Percentiles rank a stretch among this genome's conserved stretches.
phyloP scores from a whole-genome alignment of 2,797 vertebrate species.

The Megalops cyprinoides region DNA sequence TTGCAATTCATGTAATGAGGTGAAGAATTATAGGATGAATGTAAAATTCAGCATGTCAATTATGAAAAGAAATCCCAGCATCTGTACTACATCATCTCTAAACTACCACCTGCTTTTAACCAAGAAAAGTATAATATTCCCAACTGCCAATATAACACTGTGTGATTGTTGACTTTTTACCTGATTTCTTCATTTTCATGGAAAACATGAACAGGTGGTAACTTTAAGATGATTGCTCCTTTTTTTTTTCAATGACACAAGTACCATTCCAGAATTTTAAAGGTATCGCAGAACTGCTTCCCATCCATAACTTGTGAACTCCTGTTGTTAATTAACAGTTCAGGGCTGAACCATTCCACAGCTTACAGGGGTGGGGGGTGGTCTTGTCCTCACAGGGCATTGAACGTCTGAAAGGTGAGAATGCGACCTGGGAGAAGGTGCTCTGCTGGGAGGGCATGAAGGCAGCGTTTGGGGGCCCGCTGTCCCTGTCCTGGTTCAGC shows the following conservation, averaged over 20 bases:
- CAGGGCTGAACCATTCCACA: background rate
- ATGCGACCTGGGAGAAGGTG: slow-evolving; percentile 64
- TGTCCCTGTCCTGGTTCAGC: slow-evolving; percentile 72
- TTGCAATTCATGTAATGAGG: background rate
- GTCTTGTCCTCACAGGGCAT: slow-evolving; percentile 14
- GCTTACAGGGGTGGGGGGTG: background rate
- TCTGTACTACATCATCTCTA: too few species aligned
- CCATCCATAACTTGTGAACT: too few species aligned
- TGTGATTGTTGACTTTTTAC: too few species aligned
- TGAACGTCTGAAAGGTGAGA: slow-evolving; percentile 52
- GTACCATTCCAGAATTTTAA: too few species aligned
- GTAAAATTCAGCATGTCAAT: background rate
- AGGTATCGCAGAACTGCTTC: too few species aligned
- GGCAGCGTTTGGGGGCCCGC: slow-evolving; percentile 65
- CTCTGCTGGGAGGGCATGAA: slow-evolving; percentile 66
- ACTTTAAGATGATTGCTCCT: too few species aligned
- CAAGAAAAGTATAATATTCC: too few species aligned
- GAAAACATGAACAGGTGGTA: too few species aligned
- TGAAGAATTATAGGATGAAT: slow-evolving; percentile 9
- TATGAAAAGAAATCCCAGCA: background rate
- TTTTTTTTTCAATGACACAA: too few species aligned
- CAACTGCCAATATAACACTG: too few species aligned
- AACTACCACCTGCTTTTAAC: too few species aligned
- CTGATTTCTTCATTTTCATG: too few species aligned
- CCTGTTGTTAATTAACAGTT: background rate